Percentiles rank a stretch among this genome's conserved stretches.
phyloP scores from a whole-genome alignment of 2,888 invertebrate species.

The Desoria tigrina region DNA sequence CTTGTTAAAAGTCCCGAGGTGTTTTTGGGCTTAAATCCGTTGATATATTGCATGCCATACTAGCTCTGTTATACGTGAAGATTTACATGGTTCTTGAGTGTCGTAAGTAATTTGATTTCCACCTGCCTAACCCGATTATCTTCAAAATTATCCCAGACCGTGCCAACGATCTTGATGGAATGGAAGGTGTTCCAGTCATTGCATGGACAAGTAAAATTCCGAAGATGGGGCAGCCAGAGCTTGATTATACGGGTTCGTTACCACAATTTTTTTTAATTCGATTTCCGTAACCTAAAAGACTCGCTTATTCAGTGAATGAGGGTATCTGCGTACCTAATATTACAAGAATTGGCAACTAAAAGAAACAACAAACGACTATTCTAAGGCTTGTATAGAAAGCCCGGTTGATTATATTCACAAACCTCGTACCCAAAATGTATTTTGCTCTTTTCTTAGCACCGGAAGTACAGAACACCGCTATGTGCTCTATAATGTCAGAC shows the following conservation, averaged over 20 bases:
- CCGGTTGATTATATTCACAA: neutral
- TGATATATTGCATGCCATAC: too few relatives aligned
- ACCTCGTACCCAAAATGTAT: too few relatives aligned
- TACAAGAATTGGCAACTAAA: too few relatives aligned
- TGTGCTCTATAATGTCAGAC: conserved; percentile 84
- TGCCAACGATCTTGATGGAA: conserved; percentile 60
- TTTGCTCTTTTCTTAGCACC: conserved; percentile 69
- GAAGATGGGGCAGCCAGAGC: conserved; percentile 89
- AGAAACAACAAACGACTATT: neutral
- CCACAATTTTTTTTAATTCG: neutral
- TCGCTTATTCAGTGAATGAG: too few relatives aligned
- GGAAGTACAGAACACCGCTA: conserved; percentile 81
- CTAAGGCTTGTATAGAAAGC: neutral
- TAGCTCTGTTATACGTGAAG: too few relatives aligned
- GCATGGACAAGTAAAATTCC: conserved; percentile 90
- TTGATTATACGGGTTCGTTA: conserved; percentile 78
- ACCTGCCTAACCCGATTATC: neutral
- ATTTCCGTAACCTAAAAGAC: neutral
- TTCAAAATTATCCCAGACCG: too few relatives aligned
- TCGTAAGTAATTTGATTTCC: neutral
- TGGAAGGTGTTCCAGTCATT: conserved; percentile 72
- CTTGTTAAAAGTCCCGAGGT: too few relatives aligned
- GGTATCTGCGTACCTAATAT: too few relatives aligned
- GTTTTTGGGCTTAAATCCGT: too few relatives aligned
- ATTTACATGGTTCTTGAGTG: too few relatives aligned